Evolutionary conservation across 2,797 vertebrate genomes (phyloP), one percentile per base, ranked within the genome.

Genomic region (Champsocephalus esox): DNA sequence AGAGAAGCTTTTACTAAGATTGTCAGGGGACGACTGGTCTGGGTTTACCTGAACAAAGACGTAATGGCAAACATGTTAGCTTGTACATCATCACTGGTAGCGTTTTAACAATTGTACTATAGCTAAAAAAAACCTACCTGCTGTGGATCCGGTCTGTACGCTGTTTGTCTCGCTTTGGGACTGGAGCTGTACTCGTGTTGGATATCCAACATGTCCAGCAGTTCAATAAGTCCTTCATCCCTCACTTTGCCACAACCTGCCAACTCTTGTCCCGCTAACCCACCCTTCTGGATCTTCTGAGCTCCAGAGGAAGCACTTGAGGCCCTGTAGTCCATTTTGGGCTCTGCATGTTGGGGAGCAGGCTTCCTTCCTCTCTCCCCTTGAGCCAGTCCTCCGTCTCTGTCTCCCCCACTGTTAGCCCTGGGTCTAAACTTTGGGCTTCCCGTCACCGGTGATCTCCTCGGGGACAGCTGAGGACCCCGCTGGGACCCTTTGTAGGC

Each of bases 1-100:
- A 57, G 97, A 97, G 93, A 99, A 99, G 71, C 92, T 95, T 90
- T 92, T 96, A 50, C 85, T 94, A 45, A 77, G 83, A 7, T 90
- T 73, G 32, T 44, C 77, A 46, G 85, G 61, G 46, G 89, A 86
- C 44, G 75, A 59, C 58, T 93, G 88, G 2, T 32, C 63, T n/a
- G 82, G 32, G 52, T 87, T 92, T 58, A 75, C 79, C 95, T 96
- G 69, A 6, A 72, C 14, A 14, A 43, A 80, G 49, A 73, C 59
- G 71, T 12, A 66, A 57, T 0, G 21, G 16, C 54, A 64, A 32
- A 44, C 13, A 9, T 45, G 60, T 85, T 28, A 75, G 66, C 12
- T 24, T 44, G 4, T n/a, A 19, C n/a, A 28, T 28, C 28, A 28
- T 28, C 28, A n/a, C 16, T 5, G 52, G 2, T 0, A 3, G 16